phyloP scores from a whole-genome alignment of 1,140 invertebrate genomes.

The Drosophila nebulosa region DNA sequence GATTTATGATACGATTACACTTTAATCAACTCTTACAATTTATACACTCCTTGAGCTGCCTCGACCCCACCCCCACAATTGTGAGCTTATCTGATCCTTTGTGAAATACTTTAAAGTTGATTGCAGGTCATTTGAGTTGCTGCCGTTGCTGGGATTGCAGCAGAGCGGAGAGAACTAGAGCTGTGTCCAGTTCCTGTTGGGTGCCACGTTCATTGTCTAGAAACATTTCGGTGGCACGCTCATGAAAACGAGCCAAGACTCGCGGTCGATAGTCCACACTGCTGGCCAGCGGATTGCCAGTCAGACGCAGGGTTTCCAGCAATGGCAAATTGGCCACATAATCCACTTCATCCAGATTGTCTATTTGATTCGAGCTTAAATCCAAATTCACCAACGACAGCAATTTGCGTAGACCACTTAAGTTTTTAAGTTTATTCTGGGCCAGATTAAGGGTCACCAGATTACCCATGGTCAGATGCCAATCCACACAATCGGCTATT shows the following conservation, averaged over 20 bases:
- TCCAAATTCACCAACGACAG: conserved; percentile 92
- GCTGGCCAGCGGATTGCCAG: conserved; percentile 93
- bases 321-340: conserved; percentile 91
- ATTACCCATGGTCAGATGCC: conserved; percentile 94
- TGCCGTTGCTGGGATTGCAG: conserved; percentile 81
- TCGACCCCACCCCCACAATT: neutral
- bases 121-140: conserved; percentile 44
- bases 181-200: conserved; percentile 94
- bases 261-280: conserved; percentile 91
- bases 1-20: neutral
- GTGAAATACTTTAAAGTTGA: conserved; percentile 14
- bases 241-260: conserved; percentile 91
- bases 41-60: neutral
- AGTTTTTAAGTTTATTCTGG: conserved; percentile 89
- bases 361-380: conserved; percentile 92
- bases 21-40: neutral
- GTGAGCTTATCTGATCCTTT: neutral
- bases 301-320: conserved; percentile 91
- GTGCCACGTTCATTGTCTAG: conserved; percentile 93
- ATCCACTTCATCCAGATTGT: conserved; percentile 90
- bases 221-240: conserved; percentile 88
- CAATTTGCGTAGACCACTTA: conserved; percentile 90
- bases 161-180: conserved; percentile 92
- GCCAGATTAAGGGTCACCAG: conserved; percentile 93
- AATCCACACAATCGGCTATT: conserved; percentile 86